Percentiles rank a stretch among this genome's conserved stretches.
These are phyloP conservation scores for Drosophila persimilis DNA, from an alignment of 1,140 invertebrate species.

Conservation along the genomic window DNA sequence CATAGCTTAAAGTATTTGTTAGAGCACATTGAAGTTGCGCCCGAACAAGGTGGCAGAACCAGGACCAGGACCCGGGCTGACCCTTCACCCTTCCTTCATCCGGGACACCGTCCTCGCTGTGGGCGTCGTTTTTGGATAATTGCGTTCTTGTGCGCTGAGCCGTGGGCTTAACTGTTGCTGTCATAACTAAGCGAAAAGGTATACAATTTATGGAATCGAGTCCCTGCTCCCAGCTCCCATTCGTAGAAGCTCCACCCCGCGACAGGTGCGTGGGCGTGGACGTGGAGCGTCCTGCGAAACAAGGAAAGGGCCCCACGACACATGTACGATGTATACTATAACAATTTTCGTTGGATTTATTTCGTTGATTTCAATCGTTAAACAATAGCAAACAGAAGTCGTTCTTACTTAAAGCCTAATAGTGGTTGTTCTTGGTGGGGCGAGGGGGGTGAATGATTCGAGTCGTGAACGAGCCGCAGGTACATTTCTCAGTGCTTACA, in stretches of 20 bases:
- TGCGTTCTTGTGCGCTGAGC: slow-evolving; percentile 81
- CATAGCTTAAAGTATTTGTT: slow-evolving; percentile 82
- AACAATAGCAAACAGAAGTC: slow-evolving; percentile 67
- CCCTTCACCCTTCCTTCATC: slow-evolving; percentile 28
- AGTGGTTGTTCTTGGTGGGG: slow-evolving; percentile 48
- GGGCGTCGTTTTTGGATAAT: slow-evolving; percentile 70
- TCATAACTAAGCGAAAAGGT: slow-evolving; percentile 81
- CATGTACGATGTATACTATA: slow-evolving; percentile 49
- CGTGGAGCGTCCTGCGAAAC: slow-evolving; percentile 18
- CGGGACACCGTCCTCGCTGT: slow-evolving; percentile 3
- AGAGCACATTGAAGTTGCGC: slow-evolving; percentile 68
- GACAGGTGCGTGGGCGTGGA: slow-evolving; percentile 36
- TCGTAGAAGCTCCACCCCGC: background rate
- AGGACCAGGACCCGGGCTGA: slow-evolving; percentile 23
- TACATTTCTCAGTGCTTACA: slow-evolving; percentile 44
- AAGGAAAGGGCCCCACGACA: slow-evolving; percentile 30
- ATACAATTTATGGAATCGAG: slow-evolving; percentile 78
- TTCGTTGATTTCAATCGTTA: slow-evolving; percentile 75
- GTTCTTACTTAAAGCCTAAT: slow-evolving; percentile 60
- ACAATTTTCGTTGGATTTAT: slow-evolving; percentile 77
- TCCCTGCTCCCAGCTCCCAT: slow-evolving; percentile 21
- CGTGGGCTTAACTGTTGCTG: slow-evolving; percentile 81
- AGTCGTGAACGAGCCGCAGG: slow-evolving; percentile 60
- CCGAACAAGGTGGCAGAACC: slow-evolving; percentile 50
- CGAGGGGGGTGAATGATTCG: slow-evolving; percentile 32